Evolutionary conservation across 2,888 invertebrate species (phyloP).

Genomic region (Yponomeuta cagnagella): DNA sequence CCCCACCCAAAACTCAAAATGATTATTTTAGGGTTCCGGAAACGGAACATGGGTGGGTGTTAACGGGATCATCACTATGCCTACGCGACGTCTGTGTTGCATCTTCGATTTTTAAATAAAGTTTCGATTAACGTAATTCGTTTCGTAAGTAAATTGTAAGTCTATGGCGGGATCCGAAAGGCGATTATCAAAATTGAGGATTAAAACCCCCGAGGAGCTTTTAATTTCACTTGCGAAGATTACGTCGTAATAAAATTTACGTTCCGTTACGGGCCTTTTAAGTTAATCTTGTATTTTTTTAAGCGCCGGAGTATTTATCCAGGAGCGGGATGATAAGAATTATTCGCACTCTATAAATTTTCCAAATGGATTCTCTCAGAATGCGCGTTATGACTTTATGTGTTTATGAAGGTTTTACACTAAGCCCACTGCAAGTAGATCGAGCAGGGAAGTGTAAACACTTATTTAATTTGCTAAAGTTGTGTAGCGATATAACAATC

Average conservation of each 20-base stretch:
- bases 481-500: too few relatives aligned
- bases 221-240: conserved; percentile 26
- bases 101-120: too few relatives aligned
- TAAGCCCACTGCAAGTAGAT: too few relatives aligned
- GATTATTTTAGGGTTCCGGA: too few relatives aligned
- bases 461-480: too few relatives aligned
- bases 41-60: too few relatives aligned
- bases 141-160: background rate
- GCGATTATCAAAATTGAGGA: conserved; percentile 27
- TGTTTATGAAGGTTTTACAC: background rate
- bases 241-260: conserved; percentile 26
- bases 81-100: background rate
- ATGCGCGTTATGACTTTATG: background rate
- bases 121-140: too few relatives aligned
- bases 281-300: background rate
- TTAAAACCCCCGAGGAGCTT: conserved; percentile 19
- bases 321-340: background rate
- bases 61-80: too few relatives aligned
- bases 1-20: too few relatives aligned
- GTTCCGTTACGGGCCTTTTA: conserved; percentile 19
- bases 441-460: too few relatives aligned
- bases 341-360: background rate
- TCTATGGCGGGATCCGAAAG: conserved; percentile 16
- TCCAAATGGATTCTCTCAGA: background rate
- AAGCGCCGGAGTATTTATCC: background rate